Percentiles rank a stretch among this genome's conserved stretches.
Conservation (phyloP, 2,888 invertebrate genomes). For the Dryadula phaetusa region DNA sequence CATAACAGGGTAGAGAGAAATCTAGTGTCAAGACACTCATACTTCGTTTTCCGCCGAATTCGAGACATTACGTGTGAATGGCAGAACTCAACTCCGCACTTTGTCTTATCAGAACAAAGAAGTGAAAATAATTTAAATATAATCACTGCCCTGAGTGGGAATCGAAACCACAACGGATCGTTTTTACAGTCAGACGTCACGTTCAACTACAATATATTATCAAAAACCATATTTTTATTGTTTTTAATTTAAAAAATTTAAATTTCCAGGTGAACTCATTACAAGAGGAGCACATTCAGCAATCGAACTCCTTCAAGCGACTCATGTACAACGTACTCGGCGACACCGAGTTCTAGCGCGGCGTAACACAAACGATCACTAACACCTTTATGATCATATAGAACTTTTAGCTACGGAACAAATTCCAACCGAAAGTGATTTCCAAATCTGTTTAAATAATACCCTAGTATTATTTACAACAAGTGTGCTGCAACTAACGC, state of each 20-base stretch:
- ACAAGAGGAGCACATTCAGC: slow-evolving; percentile 93
- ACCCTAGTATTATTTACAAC: slow-evolving; percentile 38
- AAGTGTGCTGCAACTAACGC: slow-evolving; percentile 16
- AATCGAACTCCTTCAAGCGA: slow-evolving; percentile 96
- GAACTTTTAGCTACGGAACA: background rate
- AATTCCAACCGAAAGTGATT: background rate
- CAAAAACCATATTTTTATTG: background rate
- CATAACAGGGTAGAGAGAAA: too few relatives aligned
- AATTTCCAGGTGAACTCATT: slow-evolving; percentile 86
- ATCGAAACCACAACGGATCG: too few relatives aligned
- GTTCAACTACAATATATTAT: background rate
- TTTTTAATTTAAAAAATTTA: background rate
- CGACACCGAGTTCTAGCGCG: slow-evolving; percentile 86
- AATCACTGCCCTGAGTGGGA: too few relatives aligned
- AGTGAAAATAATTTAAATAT: too few relatives aligned
- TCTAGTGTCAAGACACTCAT: too few relatives aligned
- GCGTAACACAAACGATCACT: background rate
- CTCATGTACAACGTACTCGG: slow-evolving; percentile 96
- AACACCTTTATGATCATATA: background rate
- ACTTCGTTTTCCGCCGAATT: too few relatives aligned
- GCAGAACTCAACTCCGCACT: too few relatives aligned
- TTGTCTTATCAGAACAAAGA: too few relatives aligned
- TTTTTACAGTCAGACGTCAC: too few relatives aligned
- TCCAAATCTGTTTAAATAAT: slow-evolving; percentile 32
- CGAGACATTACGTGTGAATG: too few relatives aligned